Base-by-base conservation (phyloP, 2,888 invertebrate genomes). In the Azorinus chamasolen region DNA sequence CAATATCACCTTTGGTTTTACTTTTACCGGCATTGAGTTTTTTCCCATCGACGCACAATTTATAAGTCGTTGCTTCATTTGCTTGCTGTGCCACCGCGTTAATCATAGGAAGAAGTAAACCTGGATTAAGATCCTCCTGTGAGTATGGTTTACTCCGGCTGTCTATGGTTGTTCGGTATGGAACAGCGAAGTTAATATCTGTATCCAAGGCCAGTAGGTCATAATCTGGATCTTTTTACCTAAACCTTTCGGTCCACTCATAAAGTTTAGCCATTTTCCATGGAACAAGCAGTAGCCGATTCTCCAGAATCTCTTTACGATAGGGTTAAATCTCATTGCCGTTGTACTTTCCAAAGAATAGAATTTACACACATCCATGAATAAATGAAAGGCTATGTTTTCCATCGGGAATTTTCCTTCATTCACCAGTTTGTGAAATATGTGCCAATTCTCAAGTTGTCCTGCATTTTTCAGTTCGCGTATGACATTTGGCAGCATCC, bases 301-400 rank as follows among this genome's bases (percentile, higher is more conserved):
- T 18, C 70, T 27, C 70, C 70, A 70, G 25, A 70, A 70, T 1
- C 24, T 14, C 55, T 70, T 70, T 1, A 70, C 70, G 5, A 48
- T 45, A 6, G 46, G 48, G 16, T 18, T 61, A 20, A 24, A 61
- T 8, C 48, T 12, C 48, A 61, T 61, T 1, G 48, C 2, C 1
- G 14, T 16, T 8, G 6, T 25, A 18, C 10, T 45, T 6, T 48
- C 59, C 10, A 6, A 10, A 12, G 27, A 14, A 32, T 61, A 61
- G 24, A 46, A 61, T n/a, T 61, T 61, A 16, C 59, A 48, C 2
- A 61, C 59, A 48, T 61, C 59, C 59, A 61, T 27, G 25, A 61
- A 46, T 1, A 61, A 25, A 48, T 46, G 25, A 41, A 61, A 48
- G 2, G 58, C 58, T 1, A 61, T 61, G 32, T 61, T 61, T 18